These are phyloP conservation scores for Mongoloraphidia duomilia DNA, from an alignment of 2,888 invertebrate species.

Conservation along the genomic window DNA sequence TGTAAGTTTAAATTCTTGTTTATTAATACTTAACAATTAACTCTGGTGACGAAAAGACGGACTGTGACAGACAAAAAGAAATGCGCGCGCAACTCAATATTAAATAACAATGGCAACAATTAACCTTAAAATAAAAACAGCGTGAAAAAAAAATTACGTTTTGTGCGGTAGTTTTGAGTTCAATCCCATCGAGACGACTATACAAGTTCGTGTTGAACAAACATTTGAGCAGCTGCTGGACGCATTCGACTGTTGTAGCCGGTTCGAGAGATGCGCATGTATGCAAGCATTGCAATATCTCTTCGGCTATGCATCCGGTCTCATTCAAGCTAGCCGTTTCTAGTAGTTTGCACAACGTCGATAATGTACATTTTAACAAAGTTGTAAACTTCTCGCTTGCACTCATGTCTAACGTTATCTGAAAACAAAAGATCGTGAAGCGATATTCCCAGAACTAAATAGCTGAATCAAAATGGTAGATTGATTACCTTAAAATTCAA, in stretches of 20 bases:
- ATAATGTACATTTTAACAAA: slow-evolving; percentile 46
- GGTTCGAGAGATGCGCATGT: slow-evolving; percentile 56
- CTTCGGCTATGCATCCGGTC: slow-evolving; percentile 61
- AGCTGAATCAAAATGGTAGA: not conserved
- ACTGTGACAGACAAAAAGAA: too few species aligned
- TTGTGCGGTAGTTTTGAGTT: slow-evolving; percentile 11
- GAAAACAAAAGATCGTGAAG: slow-evolving; percentile 17
- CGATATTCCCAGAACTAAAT: not conserved
- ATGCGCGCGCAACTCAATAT: too few species aligned
- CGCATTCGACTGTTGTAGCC: slow-evolving; percentile 53
- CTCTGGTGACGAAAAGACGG: too few species aligned
- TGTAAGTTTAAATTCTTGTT: too few species aligned
- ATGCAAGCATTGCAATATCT: slow-evolving; percentile 60
- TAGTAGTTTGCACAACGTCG: slow-evolving; percentile 52
- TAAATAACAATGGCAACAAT: too few species aligned
- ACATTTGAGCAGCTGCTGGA: slow-evolving; percentile 63
- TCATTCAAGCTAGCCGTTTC: slow-evolving; percentile 56
- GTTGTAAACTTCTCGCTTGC: slow-evolving; percentile 60
- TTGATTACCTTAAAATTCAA: slow-evolving; percentile 67
- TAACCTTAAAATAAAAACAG: too few species aligned
- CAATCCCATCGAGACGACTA: slow-evolving; percentile 28
- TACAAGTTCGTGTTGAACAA: slow-evolving; percentile 62
- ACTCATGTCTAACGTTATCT: slow-evolving; percentile 65
- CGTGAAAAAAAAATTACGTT: too few species aligned
- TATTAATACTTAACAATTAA: too few species aligned